Evolutionary conservation across 1,140 invertebrate species (phyloP).

Genomic region (Mamestra configurata): DNA sequence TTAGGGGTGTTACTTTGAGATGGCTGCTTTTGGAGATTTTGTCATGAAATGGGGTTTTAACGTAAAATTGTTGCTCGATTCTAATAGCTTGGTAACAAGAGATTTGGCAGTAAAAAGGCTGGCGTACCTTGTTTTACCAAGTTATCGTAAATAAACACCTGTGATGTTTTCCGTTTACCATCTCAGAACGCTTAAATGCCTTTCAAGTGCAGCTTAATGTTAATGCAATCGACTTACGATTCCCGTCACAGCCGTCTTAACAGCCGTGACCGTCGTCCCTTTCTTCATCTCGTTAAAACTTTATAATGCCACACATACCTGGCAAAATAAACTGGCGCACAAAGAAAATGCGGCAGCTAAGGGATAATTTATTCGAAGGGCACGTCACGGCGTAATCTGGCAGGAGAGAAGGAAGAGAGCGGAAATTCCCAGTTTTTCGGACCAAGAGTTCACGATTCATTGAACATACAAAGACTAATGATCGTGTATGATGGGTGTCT

Average conservation of each 20-base stretch:
- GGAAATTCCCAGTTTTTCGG: neutral
- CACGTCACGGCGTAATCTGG: constrained; percentile 46
- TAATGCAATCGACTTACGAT: neutral
- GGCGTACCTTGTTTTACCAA: no score
- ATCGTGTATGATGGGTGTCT: constrained; percentile 16
- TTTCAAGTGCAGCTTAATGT: neutral
- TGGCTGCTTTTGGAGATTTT: neutral
- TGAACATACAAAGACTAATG: constrained; percentile 33
- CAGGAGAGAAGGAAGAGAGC: neutral
- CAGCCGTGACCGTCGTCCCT: constrained; percentile 1
- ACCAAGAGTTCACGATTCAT: constrained; percentile 38
- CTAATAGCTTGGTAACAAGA: no score
- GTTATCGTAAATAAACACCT: no score
- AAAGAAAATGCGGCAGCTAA: constrained; percentile 65
- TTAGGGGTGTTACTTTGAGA: neutral
- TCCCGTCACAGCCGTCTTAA: neutral
- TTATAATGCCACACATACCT: constrained; percentile 61
- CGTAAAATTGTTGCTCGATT: no score
- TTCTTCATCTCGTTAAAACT: constrained; percentile 73
- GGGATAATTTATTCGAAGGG: constrained; percentile 72
- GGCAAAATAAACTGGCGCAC: constrained; percentile 64
- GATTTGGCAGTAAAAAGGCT: no score
- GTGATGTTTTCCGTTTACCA: no score
- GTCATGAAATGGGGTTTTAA: neutral
- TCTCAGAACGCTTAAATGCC: neutral